Evolutionary conservation across 2,113 vertebrate species (phyloP), one percentile per base, ranked within the genome.

Genomic region (Pseudopodoces humilis): DNA sequence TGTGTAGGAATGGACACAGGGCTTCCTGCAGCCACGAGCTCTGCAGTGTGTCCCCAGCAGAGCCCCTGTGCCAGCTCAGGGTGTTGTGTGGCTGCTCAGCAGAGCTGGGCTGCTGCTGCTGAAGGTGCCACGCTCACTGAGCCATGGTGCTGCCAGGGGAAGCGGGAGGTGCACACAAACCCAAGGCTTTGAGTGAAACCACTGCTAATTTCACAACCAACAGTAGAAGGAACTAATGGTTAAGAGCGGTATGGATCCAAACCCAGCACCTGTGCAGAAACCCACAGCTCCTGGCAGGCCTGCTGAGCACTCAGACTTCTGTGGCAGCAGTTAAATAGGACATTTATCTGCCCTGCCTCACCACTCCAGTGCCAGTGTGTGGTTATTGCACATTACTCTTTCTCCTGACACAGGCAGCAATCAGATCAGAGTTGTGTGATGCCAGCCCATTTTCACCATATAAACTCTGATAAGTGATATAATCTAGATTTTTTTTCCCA

Each of bases 21-120:
- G 67, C 70, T 92, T 78, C 47, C 69, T 75, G 35, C 53, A 49
- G 0, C 0, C n/a, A 4, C 13, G 37, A 49, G 17, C 58, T 62
- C 41, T 70, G 55, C 37, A 30, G 28, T 12, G 28, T 47, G 10
- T 25, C 64, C 50, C 16, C 10, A 0, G 0, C 63, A 41, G 43
- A 37, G 37, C 37, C 37, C 37, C 37, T 39, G 37, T 86, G 75
- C 11, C 59, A 49, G 20, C 4, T 6, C 4, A 2, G 76, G 78
- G 60, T 10, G 23, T 19, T 50, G 47, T 82, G 69, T 39, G 78
- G 39, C 18, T 76, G 44, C 35, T 69, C 17, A 25, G 59, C 46
- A 22, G 27, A 50, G 75, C 41, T 77, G 71, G 28, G 37, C 56
- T 88, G 50, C 19, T 4, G 5, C 64, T 81, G 77, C 9, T 20